These are phyloP conservation scores for Tyrannus savana DNA, from an alignment of 2,113 vertebrate genomes.

Conservation along the genomic window DNA sequence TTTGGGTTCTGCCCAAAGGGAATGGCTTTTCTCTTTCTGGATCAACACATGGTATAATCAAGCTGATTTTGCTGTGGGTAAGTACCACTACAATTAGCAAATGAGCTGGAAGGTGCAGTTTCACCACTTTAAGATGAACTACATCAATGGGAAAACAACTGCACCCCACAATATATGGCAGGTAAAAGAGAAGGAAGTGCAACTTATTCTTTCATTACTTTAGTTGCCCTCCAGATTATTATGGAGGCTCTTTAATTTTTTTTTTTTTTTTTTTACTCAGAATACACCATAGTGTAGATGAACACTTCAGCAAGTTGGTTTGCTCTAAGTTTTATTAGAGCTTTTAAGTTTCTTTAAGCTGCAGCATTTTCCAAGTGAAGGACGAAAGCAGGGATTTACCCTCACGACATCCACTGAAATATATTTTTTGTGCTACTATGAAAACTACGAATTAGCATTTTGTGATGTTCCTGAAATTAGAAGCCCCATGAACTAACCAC, in stretches of 20 bases:
- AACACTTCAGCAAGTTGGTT: constrained; percentile 7
- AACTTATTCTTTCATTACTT: not conserved
- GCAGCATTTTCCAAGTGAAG: constrained; percentile 58
- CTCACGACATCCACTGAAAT: constrained; percentile 50
- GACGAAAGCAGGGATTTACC: constrained; percentile 52
- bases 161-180: not conserved
- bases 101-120: not conserved
- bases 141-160: not conserved
- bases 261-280: not conserved
- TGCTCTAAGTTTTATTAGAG: constrained; percentile 50
- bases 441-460: constrained; percentile 75
- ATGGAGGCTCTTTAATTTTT: not conserved
- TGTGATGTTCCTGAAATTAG: constrained; percentile 78
- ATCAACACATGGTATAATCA: accelerated
- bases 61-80: not conserved
- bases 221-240: not conserved
- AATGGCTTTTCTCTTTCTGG: not conserved
- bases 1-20: not conserved
- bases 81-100: not conserved
- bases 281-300: not conserved
- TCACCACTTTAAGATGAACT: not conserved
- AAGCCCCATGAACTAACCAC: constrained; percentile 81
- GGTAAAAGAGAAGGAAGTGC: not conserved
- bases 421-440: constrained; percentile 61
- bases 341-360: constrained; percentile 70